phyloP scores from a whole-genome alignment of 2,888 invertebrate species.

The Cerastis rubricosa region DNA sequence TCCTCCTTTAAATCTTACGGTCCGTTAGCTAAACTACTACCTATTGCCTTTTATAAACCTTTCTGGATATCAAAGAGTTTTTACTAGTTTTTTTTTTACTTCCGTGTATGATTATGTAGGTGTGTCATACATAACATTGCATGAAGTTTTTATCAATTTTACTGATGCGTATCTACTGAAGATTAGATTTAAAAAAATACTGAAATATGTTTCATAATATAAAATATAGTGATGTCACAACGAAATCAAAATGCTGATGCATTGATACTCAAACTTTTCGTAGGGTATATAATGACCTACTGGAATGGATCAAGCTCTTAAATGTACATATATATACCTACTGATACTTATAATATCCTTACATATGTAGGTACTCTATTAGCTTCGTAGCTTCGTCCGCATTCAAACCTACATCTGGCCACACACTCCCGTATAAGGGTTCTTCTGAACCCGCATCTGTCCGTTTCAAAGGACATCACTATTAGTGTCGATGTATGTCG shows the following conservation, averaged over 20 bases:
- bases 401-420: not conserved
- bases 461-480: not conserved
- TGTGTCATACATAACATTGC: slow-evolving; percentile 27
- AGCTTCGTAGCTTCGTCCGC: not conserved
- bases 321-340: not conserved
- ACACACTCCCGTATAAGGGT: too few relatives aligned
- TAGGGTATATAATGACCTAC: not conserved
- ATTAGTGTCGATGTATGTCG: too few relatives aligned
- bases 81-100: slow-evolving; percentile 20
- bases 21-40: slow-evolving; percentile 34
- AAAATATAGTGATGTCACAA: slow-evolving; percentile 8
- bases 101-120: slow-evolving; percentile 21
- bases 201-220: slow-evolving; percentile 1
- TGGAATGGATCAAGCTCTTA: not conserved
- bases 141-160: slow-evolving; percentile 35
- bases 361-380: not conserved
- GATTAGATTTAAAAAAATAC: slow-evolving; percentile 32
- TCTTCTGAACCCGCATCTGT: not conserved
- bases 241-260: slow-evolving; percentile 5
- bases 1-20: slow-evolving; percentile 63
- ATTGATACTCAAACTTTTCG: not conserved
- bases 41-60: slow-evolving; percentile 15
- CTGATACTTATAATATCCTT: not conserved
- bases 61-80: slow-evolving; percentile 43
- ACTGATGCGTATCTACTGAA: slow-evolving; percentile 23